Evolutionary conservation across 1,140 invertebrate species (phyloP), one percentile per base, ranked within the genome.

Genomic region (Eurosta solidaginis): DNA sequence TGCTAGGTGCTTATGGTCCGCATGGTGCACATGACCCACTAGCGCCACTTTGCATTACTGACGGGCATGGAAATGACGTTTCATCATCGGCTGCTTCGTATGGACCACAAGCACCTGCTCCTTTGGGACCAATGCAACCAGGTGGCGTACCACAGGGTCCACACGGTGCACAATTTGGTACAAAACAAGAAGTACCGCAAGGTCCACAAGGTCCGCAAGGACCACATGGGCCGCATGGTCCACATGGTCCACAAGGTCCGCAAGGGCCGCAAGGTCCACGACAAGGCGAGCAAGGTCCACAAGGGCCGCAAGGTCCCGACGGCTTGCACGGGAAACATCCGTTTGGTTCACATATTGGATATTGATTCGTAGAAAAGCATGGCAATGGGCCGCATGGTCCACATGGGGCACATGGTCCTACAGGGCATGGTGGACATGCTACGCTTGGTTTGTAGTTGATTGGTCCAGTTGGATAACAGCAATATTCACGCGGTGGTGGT

Each of bases 401-500:
- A 25, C 82, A 80, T 1, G 84, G 84, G 17, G 84, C 80, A 78
- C 82, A 83, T 0, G 82, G 82, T 17, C 83, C 83, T 9, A 83
- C 83, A 10, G 84, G 84, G 50, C 82, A 84, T 9, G 85, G 85
- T 12, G 85, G 83, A 47, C 85, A 86, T 33, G 84, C 83, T n/a
- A 81, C 81, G 74, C 83, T 86, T 2, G 84, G 83, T 45, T 85
- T 84, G 74, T 84, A 85, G 77, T 83, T 86, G 49, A 84, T 86
- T 29, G 85, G 84, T 7, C 85, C 85, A 20, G 83, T 86, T 6
- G 85, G 84, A 74, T 85, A 85, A 77, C 85, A 87, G 47, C 85
- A 86, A 78, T 84, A 87, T 78, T 87, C 85, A 29, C 82, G 78
- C 6, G 85, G 85, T 1, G 85, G 85, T 7, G 85, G 85, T 12